These are phyloP conservation scores for Spea bombifrons DNA, from an alignment of 2,113 vertebrate species.

Conservation along the genomic window DNA sequence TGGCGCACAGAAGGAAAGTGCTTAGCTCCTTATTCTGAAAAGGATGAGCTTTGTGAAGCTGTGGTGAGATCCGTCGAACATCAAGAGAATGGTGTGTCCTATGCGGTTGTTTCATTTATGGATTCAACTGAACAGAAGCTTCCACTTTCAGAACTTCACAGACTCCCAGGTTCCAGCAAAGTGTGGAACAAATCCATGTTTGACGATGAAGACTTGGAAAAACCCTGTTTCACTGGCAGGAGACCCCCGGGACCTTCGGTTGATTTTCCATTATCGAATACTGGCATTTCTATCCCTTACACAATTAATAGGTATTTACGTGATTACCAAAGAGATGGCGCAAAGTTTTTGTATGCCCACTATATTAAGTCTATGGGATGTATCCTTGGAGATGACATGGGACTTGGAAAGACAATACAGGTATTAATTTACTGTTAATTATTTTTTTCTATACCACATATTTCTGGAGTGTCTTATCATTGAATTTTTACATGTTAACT, in stretches of 20 bases:
- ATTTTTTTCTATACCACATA: constrained; percentile 18
- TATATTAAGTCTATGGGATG: constrained; percentile 78
- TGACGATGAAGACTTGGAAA: constrained; percentile 77
- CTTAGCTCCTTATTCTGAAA: constrained; percentile 66
- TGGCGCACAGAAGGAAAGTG: constrained; percentile 67
- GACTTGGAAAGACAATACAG: constrained; percentile 96
- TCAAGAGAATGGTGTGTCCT: constrained; percentile 57
- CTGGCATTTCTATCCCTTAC: constrained; percentile 76
- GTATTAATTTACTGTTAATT: constrained; percentile 60
- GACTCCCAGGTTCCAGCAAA: constrained; percentile 52
- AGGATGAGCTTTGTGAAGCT: constrained; percentile 66
- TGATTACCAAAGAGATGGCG: constrained; percentile 91
- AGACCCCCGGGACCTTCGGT: constrained; percentile 60
- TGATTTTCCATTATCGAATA: constrained; percentile 71
- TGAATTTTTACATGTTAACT: no score
- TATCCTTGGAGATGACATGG: constrained; percentile 97
- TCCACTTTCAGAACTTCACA: constrained; percentile 60
- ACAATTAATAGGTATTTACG: constrained; percentile 93
- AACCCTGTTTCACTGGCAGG: constrained; percentile 78
- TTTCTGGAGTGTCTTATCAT: not conserved
- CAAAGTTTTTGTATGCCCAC: constrained; percentile 79
- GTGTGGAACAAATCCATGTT: constrained; percentile 62
- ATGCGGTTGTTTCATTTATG: constrained; percentile 68
- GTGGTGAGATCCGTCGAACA: constrained; percentile 65
- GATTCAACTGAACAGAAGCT: constrained; percentile 62